Evolutionary conservation across 2,113 vertebrate species (phyloP).

Genomic region (Ophiodon elongatus): DNA sequence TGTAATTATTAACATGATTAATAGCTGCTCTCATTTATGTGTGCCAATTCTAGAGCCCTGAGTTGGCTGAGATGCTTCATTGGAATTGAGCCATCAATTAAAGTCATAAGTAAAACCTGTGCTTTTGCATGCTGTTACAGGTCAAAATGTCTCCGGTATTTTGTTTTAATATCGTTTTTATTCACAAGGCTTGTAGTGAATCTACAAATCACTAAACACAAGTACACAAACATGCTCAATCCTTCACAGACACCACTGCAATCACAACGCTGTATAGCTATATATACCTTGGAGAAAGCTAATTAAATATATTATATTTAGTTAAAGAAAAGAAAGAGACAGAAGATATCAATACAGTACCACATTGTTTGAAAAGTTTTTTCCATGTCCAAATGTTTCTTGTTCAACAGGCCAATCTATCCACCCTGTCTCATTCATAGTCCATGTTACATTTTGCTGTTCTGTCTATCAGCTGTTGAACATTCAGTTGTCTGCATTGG

Average conservation of each 20-base stretch:
- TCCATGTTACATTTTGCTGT: background rate
- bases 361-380: background rate
- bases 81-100: background rate
- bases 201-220: background rate
- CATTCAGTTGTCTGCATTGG: background rate
- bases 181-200: background rate
- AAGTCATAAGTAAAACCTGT: background rate
- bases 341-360: background rate
- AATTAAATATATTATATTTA: background rate
- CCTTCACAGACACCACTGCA: background rate
- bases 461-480: no score
- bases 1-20: background rate
- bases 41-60: background rate
- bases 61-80: background rate
- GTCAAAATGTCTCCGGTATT: background rate
- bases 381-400: background rate
- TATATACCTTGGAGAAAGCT: background rate
- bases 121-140: background rate
- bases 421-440: no score
- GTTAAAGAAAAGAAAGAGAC: background rate
- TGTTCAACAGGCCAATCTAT: no score
- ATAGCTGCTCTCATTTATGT: slow-evolving; percentile 4
- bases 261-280: background rate
- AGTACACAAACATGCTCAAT: background rate
- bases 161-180: background rate